Evolutionary conservation across 2,888 invertebrate genomes (phyloP).

Genomic region (Eupithecia tripunctaria): DNA sequence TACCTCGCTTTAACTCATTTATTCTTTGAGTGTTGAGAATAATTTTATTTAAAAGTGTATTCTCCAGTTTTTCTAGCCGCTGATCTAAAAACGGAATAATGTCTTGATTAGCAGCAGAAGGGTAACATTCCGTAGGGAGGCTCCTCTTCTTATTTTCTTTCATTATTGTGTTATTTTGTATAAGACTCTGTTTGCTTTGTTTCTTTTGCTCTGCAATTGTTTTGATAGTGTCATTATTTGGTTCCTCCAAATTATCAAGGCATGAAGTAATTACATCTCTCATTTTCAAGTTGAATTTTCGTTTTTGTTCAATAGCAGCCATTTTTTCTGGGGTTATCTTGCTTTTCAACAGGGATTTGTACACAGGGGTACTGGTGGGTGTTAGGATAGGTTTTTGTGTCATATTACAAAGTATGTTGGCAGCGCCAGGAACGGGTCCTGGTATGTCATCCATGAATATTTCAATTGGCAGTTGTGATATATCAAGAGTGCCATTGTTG

Average conservation of each 20-base stretch:
- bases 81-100: slow-evolving; percentile 65
- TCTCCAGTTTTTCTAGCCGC: slow-evolving; percentile 71
- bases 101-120: slow-evolving; percentile 50
- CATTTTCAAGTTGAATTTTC: slow-evolving; percentile 75
- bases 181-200: background rate
- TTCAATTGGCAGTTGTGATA: background rate
- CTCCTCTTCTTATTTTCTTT: background rate
- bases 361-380: slow-evolving; percentile 19
- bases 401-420: slow-evolving; percentile 11
- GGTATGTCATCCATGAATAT: background rate
- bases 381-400: slow-evolving; percentile 14
- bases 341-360: slow-evolving; percentile 44
- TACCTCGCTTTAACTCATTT: slow-evolving; percentile 57
- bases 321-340: slow-evolving; percentile 67
- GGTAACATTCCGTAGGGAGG: slow-evolving; percentile 45
- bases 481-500: background rate
- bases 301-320: slow-evolving; percentile 72
- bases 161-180: too few species aligned
- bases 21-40: slow-evolving; percentile 71
- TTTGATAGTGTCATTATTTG: slow-evolving; percentile 33
- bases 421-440: background rate
- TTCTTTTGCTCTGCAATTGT: slow-evolving; percentile 30
- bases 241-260: slow-evolving; percentile 61
- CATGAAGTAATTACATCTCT: slow-evolving; percentile 71
- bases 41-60: slow-evolving; percentile 66